Evolutionary conservation across 2,113 vertebrate species (phyloP).

Genomic region (Mesocricetus auratus): DNA sequence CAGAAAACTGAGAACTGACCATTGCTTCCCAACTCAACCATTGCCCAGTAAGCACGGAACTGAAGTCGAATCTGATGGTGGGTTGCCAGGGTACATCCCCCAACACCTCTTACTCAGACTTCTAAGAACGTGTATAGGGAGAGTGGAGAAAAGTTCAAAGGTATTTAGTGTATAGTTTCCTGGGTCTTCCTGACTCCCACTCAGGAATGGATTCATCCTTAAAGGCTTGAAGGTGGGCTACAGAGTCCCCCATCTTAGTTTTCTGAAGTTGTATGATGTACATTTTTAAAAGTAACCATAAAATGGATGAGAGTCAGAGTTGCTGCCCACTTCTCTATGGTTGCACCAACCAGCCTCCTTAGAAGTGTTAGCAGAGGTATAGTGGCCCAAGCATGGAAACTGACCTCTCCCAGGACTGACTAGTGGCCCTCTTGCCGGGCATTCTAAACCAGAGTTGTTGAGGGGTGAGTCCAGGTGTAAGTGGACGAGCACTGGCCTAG

Average conservation of each 20-base stretch:
- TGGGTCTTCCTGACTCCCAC: neutral
- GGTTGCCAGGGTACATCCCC: neutral
- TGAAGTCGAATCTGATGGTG: neutral
- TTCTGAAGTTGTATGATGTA: neutral
- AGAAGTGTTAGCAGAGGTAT: neutral
- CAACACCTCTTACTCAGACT: neutral
- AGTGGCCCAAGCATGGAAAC: rapidly evolving
- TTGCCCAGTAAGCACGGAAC: neutral
- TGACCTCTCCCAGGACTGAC: neutral
- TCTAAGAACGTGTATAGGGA: neutral
- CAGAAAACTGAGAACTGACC: neutral
- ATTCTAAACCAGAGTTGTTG: neutral
- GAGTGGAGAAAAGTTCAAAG: neutral
- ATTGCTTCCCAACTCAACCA: neutral
- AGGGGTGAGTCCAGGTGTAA: neutral
- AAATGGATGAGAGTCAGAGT: neutral
- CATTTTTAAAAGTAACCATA: neutral
- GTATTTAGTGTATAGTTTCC: rapidly evolving
- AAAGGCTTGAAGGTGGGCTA: neutral
- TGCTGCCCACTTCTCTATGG: no score
- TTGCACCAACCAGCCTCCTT: neutral
- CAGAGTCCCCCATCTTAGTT: neutral
- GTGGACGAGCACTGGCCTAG: neutral
- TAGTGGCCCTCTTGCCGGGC: rapidly evolving
- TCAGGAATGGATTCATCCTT: neutral